Base-by-base conservation (phyloP, 2,113 vertebrate species). In the Phainopepla nitens region DNA sequence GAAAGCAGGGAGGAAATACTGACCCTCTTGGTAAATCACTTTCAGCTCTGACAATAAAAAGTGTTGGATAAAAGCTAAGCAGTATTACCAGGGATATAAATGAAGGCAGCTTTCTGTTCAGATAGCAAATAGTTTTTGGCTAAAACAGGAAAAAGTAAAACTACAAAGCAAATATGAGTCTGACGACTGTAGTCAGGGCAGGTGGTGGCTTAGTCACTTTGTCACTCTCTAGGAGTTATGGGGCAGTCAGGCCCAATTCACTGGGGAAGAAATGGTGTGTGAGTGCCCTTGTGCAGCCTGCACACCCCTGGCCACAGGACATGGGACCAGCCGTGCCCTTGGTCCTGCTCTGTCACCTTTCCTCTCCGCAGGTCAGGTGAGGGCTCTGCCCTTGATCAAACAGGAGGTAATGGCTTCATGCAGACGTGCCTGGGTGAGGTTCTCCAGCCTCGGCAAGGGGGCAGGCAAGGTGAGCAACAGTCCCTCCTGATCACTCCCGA, bases 381-480 rank as follows among this genome's bases (percentile, higher is more conserved):
- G 93, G 70, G 70, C 68, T 94, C 39, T 73, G 61, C 76, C 15
- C 80, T 75, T 18, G 33, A 54, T 83, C 29, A 5, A 27, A 15
- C 45, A 18, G 47, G 22, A 86, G 51, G 23, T 44, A 58, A 50
- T n/a, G 84, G 25, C 84, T 87, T 13, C 0, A 11, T 15, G 66
- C 8, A 80, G 94, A 47, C 82, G 20, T 47, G 83, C 39, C 75
- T 88, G 91, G 91, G 79, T 90, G 94, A 90, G 93, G 94, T 20
- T 88, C 79, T 27, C 23, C 47, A 25, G 90, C 56, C 64, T 92
- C 25, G 1, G 73, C 53, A 11, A 80, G 64, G 89, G 91, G 70
- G 78, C 92, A 96, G 85, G 23, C 82, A 90, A 92, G 93, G 93
- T 95, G 79, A 95, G 60, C 5, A 0, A 4, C 47, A 54, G 41